Base-by-base conservation (phyloP, 2,113 vertebrate genomes). In the Carlito syrichta region DNA sequence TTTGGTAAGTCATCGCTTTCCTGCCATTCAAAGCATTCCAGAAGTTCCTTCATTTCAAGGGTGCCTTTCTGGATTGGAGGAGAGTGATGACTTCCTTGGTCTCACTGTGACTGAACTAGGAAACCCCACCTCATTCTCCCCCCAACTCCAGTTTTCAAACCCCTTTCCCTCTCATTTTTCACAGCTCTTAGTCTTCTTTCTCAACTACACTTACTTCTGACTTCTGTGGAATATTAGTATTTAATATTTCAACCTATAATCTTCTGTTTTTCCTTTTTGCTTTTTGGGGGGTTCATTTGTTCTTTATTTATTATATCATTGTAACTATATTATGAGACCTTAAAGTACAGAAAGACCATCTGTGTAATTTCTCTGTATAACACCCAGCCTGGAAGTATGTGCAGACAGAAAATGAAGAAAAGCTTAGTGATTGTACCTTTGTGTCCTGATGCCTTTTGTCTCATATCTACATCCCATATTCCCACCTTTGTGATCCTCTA, bases 301-400 rank as follows among this genome's bases (percentile, higher is more conserved):
- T 40, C 8, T 95, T 93, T 87, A 60, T 93, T 94, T 94, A 94
- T 91, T 86, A 60, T 60, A 56, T 81, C 73, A 45, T 20, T 66
- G 27, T 58, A 50, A 63, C 43, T 73, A 20, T 86, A 73, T 94
- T 91, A 95, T 30, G 86, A 93, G 83, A 45, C 38, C 22, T 79
- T 91, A 78, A 89, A 30, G 50, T 93, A 38, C 52, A 93, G 71
- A 84, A 86, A 84, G 54, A 52, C n/a, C 8, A 17, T 81, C 48
- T 77, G 48, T 93, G 16, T 50, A 63, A 95, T 88, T 95, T 85
- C 40, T 87, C 25, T 92, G 58, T 92, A 11, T 85, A 58, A 84
- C 14, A 62, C 22, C 30, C 45, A 76, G 54, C 40, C n/a, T 73
- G 79, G 54, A 81, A 79, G 62, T 48, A 32, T 38, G 60, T 68